A percentile compares a stretch with the other conserved stretches of the same genome.
phyloP scores from a whole-genome alignment of 2,888 invertebrate species.

The Serripes groenlandicus region DNA sequence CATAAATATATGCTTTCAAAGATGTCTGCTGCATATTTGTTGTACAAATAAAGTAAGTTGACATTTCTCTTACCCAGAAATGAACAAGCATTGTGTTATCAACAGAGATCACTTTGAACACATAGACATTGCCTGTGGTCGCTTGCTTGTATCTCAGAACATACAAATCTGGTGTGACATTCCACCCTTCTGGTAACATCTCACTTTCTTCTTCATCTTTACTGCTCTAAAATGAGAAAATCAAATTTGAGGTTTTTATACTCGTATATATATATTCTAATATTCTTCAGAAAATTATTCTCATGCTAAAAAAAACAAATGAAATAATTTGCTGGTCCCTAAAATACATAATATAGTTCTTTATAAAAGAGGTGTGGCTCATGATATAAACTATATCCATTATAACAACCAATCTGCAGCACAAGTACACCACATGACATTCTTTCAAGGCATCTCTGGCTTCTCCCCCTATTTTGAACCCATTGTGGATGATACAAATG shows the following conservation, averaged over 20 bases:
- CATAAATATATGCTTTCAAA: too few species aligned
- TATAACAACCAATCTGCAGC: not conserved
- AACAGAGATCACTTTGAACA: conserved; percentile 75
- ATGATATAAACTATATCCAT: not conserved
- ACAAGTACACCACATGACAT: not conserved
- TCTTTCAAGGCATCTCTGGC: too few species aligned
- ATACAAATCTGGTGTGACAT: conserved; percentile 89
- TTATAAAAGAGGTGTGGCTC: not conserved
- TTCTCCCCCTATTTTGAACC: too few species aligned
- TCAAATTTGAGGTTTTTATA: too few species aligned
- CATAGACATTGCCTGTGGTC: conserved; percentile 61
- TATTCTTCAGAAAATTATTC: too few species aligned
- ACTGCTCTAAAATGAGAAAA: not conserved
- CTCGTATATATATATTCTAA: too few species aligned
- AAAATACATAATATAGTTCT: not conserved
- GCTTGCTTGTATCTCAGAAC: conserved; percentile 90
- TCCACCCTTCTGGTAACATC: conserved; percentile 92
- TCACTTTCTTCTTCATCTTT: conserved; percentile 87
- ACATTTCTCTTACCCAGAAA: conserved; percentile 75
- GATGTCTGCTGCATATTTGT: too few species aligned
- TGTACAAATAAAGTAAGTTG: too few species aligned
- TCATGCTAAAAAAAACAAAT: too few species aligned
- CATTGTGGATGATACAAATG: too few species aligned
- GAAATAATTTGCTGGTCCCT: not conserved
- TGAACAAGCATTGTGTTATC: conserved; percentile 73